Conservation (phyloP, 2,797 vertebrate genomes). For the Molossus alvarezi region DNA sequence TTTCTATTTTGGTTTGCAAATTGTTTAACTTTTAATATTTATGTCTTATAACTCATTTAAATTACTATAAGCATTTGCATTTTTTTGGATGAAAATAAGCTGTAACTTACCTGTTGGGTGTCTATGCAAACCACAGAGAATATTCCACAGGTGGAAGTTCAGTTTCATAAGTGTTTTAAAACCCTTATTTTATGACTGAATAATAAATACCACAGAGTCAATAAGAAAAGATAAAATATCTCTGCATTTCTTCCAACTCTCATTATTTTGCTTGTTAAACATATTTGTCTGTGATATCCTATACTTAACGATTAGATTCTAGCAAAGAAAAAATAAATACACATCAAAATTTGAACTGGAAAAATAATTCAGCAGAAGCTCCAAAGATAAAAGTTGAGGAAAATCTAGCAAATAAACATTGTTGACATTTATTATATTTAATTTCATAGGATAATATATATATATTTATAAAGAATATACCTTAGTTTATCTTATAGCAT, state of each 20-base stretch:
- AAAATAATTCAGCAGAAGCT: not conserved
- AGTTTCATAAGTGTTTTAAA: slow-evolving; percentile 15
- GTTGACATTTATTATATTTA: not conserved
- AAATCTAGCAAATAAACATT: not conserved
- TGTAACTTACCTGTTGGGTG: not conserved
- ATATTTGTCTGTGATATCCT: not conserved
- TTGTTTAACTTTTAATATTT: not conserved
- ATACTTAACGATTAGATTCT: not conserved
- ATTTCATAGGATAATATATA: not conserved
- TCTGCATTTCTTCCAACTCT: not conserved
- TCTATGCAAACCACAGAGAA: not conserved
- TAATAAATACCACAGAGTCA: slow-evolving; percentile 4
- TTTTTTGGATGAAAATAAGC: not conserved
- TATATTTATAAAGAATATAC: not conserved
- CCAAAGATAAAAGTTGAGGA: slow-evolving; percentile 8
- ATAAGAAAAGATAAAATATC: not conserved
- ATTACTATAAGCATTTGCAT: not conserved
- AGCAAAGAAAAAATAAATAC: not conserved
- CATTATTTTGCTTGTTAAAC: not conserved
- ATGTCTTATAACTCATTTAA: not conserved
- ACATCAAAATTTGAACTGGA: not conserved
- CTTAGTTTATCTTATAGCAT: not conserved
- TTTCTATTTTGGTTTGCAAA: not conserved
- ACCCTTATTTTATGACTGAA: not conserved
- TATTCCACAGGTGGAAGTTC: not conserved